Evolutionary conservation across 2,888 invertebrate genomes (phyloP), one percentile per base, ranked within the genome.

Genomic region (Drosophila antonietae): DNA sequence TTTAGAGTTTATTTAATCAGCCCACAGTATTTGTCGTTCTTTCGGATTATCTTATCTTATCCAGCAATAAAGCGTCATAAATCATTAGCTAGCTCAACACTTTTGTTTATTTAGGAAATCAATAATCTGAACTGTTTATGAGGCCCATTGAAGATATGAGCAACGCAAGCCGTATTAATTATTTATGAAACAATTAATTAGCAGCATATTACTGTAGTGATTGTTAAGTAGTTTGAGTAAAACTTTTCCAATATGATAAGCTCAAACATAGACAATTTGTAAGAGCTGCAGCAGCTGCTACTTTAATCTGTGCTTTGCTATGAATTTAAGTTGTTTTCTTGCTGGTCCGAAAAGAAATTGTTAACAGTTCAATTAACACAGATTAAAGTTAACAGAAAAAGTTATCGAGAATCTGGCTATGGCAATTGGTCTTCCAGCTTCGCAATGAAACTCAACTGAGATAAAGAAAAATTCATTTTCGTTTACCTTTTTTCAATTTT

Each of bases 131-230:
- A 7, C 20, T 31, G 33, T 37, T n/a, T 46, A 46, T 73, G 56
- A 37, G 15, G 18, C 12, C 41, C 61, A 51, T 28, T 39, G 57
- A 51, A 33, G 64, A 68, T 57, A 68, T 20, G 23, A 14, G 10
- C 28, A 5, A 47, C 65, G 46, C 20, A 20, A 20, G 43, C 33
- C 63, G 46, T 60, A 14, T 28, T 61, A 61, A 66, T 62, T 67
- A 70, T 87, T 76, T 73, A 73, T 76, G 69, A 72, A 60, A 52
- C 75, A 70, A 75, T 74, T 77, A 88, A 80, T 88, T 85, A 82
- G 59, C 66, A 52, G 20, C n/a, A 35, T 39, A 68, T 68, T 64
- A 69, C 18, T 44, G 33, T 51, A 58, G n/a, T 58, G 60, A 51
- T 60, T 58, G 33, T 18, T 35, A 20, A 10, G 15, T n/a, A 28